phyloP scores from a whole-genome alignment of 2,797 vertebrate species.

The Columba guinea region DNA sequence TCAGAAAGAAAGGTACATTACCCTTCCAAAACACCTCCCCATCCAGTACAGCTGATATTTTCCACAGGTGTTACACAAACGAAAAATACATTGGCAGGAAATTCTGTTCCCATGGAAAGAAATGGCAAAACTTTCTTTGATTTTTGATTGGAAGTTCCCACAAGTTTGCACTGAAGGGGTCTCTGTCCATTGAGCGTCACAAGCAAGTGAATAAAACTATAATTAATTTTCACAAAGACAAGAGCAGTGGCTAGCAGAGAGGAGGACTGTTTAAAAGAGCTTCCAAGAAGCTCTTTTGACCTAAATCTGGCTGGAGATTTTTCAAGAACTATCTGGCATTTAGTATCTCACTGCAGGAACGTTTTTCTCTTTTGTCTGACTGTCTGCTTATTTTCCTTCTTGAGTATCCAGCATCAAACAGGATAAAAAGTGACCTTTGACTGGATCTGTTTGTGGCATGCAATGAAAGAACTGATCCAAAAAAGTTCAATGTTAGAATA shows the following conservation, averaged over 20 bases:
- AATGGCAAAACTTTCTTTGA: neutral
- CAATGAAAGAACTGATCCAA: conserved; percentile 29
- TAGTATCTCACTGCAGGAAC: neutral
- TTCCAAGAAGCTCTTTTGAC: neutral
- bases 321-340: conserved; percentile 35
- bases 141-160: neutral
- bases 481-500: conserved; percentile 14
- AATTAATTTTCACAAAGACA: neutral
- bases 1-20: neutral
- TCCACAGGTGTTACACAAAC: neutral
- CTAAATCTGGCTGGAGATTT: conserved; percentile 9
- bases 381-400: conserved; percentile 36
- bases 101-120: neutral
- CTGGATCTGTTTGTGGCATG: neutral
- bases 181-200: neutral
- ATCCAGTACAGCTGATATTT: neutral
- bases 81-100: neutral
- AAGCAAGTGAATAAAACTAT: neutral
- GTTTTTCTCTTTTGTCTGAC: conserved; percentile 23
- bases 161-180: neutral
- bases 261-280: neutral
- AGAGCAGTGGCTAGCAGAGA: neutral
- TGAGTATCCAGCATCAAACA: conserved; percentile 35
- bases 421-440: conserved; percentile 42
- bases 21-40: neutral